Evolutionary conservation across 2,113 vertebrate species (phyloP).

Genomic region (Mastomys coucha): DNA sequence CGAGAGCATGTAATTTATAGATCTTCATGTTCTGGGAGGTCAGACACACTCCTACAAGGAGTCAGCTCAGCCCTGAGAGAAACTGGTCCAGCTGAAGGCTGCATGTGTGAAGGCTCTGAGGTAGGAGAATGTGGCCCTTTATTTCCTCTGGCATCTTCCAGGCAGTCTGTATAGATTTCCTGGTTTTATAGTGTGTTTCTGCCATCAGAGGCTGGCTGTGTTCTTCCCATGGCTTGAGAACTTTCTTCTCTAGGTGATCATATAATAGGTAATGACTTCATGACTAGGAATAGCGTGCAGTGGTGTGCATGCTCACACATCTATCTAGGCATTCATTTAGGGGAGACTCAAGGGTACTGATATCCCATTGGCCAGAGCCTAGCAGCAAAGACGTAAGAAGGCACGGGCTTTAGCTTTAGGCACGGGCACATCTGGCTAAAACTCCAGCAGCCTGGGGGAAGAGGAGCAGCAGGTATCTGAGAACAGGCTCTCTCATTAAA

Average conservation of each 20-base stretch:
- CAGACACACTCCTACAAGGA: neutral
- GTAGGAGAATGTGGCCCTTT: neutral
- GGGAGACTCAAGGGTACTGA: neutral
- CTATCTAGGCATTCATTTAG: neutral
- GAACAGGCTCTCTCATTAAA: neutral
- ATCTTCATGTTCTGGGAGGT: neutral
- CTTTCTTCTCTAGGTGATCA: conserved; percentile 27
- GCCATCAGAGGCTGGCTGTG: neutral
- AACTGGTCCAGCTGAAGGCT: neutral
- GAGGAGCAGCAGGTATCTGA: neutral
- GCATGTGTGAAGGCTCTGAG: neutral
- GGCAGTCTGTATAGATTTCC: neutral
- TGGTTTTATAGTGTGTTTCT: neutral
- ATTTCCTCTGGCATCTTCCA: neutral
- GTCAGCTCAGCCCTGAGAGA: neutral
- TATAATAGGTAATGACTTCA: neutral
- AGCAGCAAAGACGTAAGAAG: neutral
- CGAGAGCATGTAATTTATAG: neutral
- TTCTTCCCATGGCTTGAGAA: neutral
- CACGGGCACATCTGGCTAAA: neutral
- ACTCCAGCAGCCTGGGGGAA: neutral
- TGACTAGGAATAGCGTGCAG: neutral
- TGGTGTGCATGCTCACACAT: neutral
- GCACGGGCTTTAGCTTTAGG: neutral
- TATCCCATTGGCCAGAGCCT: neutral